phyloP scores from a whole-genome alignment of 2,113 vertebrate species.

The Lepus europaeus region DNA sequence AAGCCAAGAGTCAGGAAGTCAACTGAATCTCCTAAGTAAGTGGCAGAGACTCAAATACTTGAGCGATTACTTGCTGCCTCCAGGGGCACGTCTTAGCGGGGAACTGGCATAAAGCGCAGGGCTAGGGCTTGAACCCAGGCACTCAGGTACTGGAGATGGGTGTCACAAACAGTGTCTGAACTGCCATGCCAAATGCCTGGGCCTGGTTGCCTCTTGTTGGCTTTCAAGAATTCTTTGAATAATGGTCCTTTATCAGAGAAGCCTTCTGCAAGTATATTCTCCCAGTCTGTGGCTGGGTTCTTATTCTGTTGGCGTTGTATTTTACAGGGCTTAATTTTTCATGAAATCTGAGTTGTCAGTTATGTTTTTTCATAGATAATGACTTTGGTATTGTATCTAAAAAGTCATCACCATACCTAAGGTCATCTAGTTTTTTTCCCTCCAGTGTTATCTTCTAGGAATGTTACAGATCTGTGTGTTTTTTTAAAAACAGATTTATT shows the following conservation, averaged over 20 bases:
- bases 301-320: not conserved
- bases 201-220: not conserved
- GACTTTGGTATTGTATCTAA: not conserved
- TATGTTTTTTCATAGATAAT: not conserved
- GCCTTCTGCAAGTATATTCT: not conserved
- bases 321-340: not conserved
- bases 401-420: not conserved
- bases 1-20: too few relatives aligned
- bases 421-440: not conserved
- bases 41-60: too few relatives aligned
- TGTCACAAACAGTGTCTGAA: too few relatives aligned
- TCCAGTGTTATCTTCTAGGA: not conserved
- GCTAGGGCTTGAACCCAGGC: too few relatives aligned
- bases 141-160: too few relatives aligned
- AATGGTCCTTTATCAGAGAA: not conserved
- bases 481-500: too few relatives aligned
- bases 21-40: too few relatives aligned
- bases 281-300: not conserved
- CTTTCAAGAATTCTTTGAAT: not conserved
- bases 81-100: too few relatives aligned
- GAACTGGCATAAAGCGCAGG: too few relatives aligned
- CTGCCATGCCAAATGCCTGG: too few relatives aligned
- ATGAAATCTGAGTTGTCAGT: not conserved
- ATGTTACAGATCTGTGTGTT: not conserved
- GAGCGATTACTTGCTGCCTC: too few relatives aligned